Conservation (phyloP, 1,140 invertebrate species). For the Gonioctena quinquepunctata region DNA sequence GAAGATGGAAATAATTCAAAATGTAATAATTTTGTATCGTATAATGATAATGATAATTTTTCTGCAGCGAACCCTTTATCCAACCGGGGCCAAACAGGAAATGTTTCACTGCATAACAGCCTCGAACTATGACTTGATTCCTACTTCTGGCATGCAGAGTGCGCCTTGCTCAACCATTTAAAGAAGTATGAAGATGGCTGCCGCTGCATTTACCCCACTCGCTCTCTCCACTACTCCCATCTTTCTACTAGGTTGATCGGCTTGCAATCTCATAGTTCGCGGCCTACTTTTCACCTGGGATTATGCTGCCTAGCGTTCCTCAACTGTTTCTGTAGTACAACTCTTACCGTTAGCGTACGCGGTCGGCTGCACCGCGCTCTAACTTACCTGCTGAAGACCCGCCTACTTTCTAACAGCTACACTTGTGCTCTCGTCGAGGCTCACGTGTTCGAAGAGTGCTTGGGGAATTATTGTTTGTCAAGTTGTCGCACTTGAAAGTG, state of each 20-base stretch:
- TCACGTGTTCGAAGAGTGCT: constrained; percentile 13
- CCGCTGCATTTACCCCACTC: constrained; percentile 1
- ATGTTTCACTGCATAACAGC: not conserved
- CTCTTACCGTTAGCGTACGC: constrained; percentile 52
- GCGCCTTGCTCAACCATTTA: not conserved
- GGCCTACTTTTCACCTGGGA: constrained; percentile 55
- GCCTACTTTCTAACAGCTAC: constrained; percentile 11
- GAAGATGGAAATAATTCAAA: no score
- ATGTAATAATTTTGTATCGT: no score
- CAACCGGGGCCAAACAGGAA: not conserved
- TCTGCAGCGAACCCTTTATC: not conserved
- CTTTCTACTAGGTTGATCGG: constrained; percentile 9
- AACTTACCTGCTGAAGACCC: constrained; percentile 21
- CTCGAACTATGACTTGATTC: not conserved
- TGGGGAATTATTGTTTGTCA: constrained; percentile 14
- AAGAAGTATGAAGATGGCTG: constrained; percentile 6
- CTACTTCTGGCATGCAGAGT: not conserved
- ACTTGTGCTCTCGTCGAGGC: constrained; percentile 2
- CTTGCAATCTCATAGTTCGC: constrained; percentile 38
- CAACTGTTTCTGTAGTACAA: constrained; percentile 55
- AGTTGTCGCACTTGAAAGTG: constrained; percentile 3
- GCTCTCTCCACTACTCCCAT: constrained; percentile 10
- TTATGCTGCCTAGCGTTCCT: constrained; percentile 23
- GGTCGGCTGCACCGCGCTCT: constrained; percentile 25
- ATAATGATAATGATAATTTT: no score